A percentile compares a stretch with the other conserved stretches of the same genome.
These are phyloP conservation scores for Escarpia spicata DNA, from an alignment of 2,888 invertebrate genomes.

Conservation along the genomic window DNA sequence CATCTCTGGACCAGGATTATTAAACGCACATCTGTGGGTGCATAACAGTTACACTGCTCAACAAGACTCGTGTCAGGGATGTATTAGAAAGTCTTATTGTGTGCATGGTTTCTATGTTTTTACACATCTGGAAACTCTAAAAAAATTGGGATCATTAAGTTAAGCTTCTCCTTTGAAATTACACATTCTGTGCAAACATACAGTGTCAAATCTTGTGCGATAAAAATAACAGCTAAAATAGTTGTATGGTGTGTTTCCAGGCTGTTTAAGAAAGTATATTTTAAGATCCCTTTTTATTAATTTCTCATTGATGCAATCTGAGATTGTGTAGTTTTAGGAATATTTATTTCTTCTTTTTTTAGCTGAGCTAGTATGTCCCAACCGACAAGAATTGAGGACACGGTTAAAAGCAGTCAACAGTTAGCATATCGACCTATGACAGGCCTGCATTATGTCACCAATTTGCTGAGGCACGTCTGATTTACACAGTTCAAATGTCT, in stretches of 20 bases:
- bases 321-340: background rate
- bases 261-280: background rate
- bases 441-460: slow-evolving; percentile 5
- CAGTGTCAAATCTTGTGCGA: background rate
- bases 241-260: background rate
- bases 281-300: background rate
- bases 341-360: background rate
- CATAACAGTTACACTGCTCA: background rate
- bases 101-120: background rate
- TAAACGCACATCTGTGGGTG: background rate
- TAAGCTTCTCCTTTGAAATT: background rate
- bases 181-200: background rate
- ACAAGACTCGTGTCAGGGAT: background rate
- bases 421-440: slow-evolving; percentile 9
- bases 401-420: background rate
- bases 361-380: background rate
- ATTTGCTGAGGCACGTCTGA: background rate
- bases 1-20: background rate
- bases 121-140: background rate
- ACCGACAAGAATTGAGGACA: background rate
- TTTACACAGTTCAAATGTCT: slow-evolving; percentile 16
- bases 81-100: background rate
- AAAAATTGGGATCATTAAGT: background rate
- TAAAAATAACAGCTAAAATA: background rate
- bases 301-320: background rate